phyloP scores from a whole-genome alignment of 2,797 vertebrate genomes.

The Lacerta bilineata region DNA sequence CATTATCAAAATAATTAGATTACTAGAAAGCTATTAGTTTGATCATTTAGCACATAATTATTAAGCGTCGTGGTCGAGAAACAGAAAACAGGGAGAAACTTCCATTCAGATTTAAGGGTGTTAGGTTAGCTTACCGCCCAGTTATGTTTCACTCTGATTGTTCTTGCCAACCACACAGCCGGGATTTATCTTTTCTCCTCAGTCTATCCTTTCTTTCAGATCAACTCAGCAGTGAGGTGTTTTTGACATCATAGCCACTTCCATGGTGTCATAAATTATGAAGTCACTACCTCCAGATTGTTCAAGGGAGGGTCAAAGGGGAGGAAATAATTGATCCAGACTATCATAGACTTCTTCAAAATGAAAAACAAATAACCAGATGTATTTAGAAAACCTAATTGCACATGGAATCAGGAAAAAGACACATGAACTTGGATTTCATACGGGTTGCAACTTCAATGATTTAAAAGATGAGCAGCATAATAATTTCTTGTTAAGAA shows the following conservation, averaged over 20 bases:
- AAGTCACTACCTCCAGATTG: constrained; percentile 30
- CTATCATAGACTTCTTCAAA: not conserved
- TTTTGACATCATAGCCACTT: constrained; percentile 36
- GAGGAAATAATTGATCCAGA: not conserved
- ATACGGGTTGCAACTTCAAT: not conserved
- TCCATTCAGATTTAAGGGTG: constrained; percentile 44
- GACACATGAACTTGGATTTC: not conserved
- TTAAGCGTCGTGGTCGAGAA: constrained; percentile 33
- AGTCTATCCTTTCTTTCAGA: not conserved
- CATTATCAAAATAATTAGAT: constrained; percentile 46
- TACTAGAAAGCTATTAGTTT: constrained; percentile 51
- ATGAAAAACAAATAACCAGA: not conserved
- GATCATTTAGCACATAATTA: constrained; percentile 27
- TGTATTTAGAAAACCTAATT: constrained; percentile 5
- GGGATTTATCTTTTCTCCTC: constrained; percentile 29
- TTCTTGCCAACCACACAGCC: not conserved
- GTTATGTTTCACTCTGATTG: constrained; percentile 21
- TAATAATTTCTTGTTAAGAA: constrained; percentile 2
- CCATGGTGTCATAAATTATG: constrained; percentile 18
- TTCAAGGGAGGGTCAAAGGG: constrained; percentile 22
- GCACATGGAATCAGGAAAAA: not conserved
- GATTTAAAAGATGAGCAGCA: not conserved
- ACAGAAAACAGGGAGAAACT: constrained; percentile 30
- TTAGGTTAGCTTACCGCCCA: constrained; percentile 22
- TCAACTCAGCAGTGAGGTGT: constrained; percentile 20